These are phyloP conservation scores for Antechinus stuartii DNA, from an alignment of 2,113 vertebrate species.

Conservation along the genomic window DNA sequence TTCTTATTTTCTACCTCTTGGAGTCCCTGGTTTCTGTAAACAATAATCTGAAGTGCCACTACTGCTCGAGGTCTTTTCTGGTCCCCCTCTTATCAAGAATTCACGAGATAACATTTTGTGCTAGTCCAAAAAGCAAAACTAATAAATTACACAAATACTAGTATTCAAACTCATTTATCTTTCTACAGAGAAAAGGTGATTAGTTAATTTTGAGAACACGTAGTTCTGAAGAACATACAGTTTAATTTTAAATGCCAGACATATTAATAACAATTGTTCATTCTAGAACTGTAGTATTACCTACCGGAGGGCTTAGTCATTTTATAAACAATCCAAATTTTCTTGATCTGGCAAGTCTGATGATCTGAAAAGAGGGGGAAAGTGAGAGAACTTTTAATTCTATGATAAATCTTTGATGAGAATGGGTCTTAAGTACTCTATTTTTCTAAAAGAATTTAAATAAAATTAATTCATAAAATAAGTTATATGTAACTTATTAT, in stretches of 20 bases:
- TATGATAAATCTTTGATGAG: conserved; percentile 3
- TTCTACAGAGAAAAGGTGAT: not conserved
- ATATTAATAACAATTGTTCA: conserved; percentile 25
- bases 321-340: conserved; percentile 89
- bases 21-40: not conserved
- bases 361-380: conserved; percentile 83
- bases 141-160: not conserved
- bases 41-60: not conserved
- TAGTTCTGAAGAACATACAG: not conserved
- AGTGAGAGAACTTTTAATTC: not conserved
- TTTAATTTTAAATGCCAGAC: conserved; percentile 39
- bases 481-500: not conserved
- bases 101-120: not conserved
- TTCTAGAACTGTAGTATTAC: conserved; percentile 45
- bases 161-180: not conserved
- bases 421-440: not conserved
- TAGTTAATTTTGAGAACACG: conserved; percentile 5
- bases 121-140: not conserved
- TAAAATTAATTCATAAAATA: conserved; percentile 8
- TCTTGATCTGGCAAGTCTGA: conserved; percentile 86
- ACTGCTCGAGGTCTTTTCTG: not conserved
- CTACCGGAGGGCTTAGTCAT: conserved; percentile 88
- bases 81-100: not conserved
- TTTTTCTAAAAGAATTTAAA: not conserved
- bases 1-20: not conserved